phyloP scores from a whole-genome alignment of 2,113 vertebrate species.

The Muscicapa adusta region DNA sequence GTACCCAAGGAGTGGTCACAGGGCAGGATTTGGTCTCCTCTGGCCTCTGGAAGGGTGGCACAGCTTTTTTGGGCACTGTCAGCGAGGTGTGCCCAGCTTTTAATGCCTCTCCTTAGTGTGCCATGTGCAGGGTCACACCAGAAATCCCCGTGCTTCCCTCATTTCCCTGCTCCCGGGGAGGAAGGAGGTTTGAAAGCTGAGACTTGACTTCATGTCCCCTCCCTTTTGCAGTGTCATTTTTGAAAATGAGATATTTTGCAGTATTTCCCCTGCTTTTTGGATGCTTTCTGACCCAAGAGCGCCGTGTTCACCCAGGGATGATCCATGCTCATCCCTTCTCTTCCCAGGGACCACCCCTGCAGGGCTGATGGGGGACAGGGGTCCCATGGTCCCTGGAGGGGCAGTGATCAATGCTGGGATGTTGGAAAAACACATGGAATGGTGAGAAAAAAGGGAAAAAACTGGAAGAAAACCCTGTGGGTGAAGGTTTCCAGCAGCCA shows the following conservation, averaged over 20 bases:
- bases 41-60: not conserved
- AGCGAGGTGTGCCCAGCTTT: not conserved
- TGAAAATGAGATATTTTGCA: not conserved
- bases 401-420: not conserved
- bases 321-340: not conserved
- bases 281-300: not conserved
- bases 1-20: not conserved
- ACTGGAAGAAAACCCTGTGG: not conserved
- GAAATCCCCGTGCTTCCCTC: not conserved
- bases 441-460: accelerated
- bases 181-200: not conserved
- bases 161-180: not conserved
- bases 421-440: not conserved
- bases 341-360: not conserved
- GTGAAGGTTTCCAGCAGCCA: not conserved
- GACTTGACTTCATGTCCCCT: not conserved
- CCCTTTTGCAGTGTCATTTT: not conserved
- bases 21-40: not conserved
- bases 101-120: not conserved
- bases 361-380: not conserved
- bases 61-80: not conserved
- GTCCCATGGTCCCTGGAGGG: not conserved
- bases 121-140: not conserved
- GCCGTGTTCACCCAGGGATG: not conserved
- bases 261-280: not conserved